Evolutionary conservation across 2,797 vertebrate species (phyloP).

Genomic region (Catamblyrhynchus diadema): DNA sequence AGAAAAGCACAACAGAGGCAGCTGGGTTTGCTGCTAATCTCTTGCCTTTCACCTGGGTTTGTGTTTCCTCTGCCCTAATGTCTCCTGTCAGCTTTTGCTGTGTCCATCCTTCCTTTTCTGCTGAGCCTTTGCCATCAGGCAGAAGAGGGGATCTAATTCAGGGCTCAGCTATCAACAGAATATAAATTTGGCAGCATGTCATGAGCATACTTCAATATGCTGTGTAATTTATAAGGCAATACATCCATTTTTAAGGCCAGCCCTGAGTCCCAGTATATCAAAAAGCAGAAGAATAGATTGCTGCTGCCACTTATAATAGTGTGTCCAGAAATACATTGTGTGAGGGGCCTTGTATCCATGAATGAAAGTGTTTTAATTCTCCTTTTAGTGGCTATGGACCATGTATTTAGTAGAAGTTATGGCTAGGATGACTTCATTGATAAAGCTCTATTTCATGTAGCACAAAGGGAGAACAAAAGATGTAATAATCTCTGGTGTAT

Average conservation of each 20-base stretch:
- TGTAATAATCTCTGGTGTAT: background rate
- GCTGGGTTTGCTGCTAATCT: background rate
- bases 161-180: background rate
- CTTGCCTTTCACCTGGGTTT: background rate
- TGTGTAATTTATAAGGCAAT: constrained; percentile 4
- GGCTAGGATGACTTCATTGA: background rate
- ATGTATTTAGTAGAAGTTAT: constrained; percentile 14
- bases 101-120: background rate
- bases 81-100: background rate
- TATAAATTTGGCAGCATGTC: background rate
- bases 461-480: background rate
- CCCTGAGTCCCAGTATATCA: background rate
- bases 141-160: background rate
- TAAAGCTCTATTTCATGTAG: background rate
- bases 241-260: background rate
- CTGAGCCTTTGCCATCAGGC: background rate
- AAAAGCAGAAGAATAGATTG: constrained; percentile 13
- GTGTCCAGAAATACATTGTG: background rate
- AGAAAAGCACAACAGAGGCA: background rate
- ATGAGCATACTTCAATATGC: background rate
- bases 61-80: background rate
- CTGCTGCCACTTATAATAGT: background rate
- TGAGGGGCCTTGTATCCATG: background rate
- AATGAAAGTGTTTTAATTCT: constrained; percentile 32
- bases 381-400: background rate